Evolutionary conservation across 2,797 vertebrate genomes (phyloP), one percentile per base, ranked within the genome.

Genomic region (Silurus aristotelis): DNA sequence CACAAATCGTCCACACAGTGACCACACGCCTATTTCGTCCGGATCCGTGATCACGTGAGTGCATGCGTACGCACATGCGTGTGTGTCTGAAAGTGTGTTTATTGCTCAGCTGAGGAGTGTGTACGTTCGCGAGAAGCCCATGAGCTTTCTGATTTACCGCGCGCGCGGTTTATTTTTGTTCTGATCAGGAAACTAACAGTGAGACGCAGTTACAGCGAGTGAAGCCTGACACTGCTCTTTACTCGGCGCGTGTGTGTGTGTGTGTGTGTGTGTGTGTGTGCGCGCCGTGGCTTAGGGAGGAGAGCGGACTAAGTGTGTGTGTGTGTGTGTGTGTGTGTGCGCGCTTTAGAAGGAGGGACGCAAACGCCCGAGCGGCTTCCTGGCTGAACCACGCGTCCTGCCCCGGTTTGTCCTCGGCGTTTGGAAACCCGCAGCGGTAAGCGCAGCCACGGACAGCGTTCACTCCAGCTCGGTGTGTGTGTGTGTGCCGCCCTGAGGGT

Each of bases 231-330:
- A 8, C 72, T 2, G 48, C 13, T 75, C 52, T 31, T 1, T 56
- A n/a, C 71, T 48, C 71, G 0, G 17, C 10, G 70, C n/a, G 73
- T 5, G 25, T 9, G 72, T 27, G 72, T 15, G 46, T 73, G 72
- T 55, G 89, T 25, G 48, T 89, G 93, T 9, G 72, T 27, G 72
- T 15, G 46, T 73, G 72, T 55, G 89, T 25, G 48, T 89, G 93
- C 93, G 91, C 92, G 92, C 92, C 92, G 93, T 94, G 93, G 90
- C 92, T 92, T 88, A 17, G 48, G 48, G 48, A 52, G 48, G 48
- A 52, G 48, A 9, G 48, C 48, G 48, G 48, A 52, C 48, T 52
- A 10, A 52, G 72, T 55, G 89, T 55, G 48, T 75, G 48, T 60
- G 64, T 67, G 64, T 66, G 64, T n/a, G 63, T 27, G 64, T 60